Percentiles rank a stretch among this genome's conserved stretches.
These are phyloP conservation scores for Hedya salicella DNA, from an alignment of 2,888 invertebrate genomes.

Conservation along the genomic window DNA sequence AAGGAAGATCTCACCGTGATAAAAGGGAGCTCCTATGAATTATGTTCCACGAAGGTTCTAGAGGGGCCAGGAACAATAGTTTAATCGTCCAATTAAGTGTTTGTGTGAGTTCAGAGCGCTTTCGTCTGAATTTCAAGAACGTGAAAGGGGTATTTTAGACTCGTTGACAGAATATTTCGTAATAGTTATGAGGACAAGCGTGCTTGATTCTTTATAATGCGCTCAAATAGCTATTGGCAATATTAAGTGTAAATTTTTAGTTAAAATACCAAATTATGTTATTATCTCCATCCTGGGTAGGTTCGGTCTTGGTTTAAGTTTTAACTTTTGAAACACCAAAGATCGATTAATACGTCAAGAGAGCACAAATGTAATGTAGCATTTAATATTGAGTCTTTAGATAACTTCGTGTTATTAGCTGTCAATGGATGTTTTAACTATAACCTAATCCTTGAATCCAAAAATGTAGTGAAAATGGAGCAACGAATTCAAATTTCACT, in stretches of 20 bases:
- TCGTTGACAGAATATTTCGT: slow-evolving; percentile 12
- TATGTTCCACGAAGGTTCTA: slow-evolving; percentile 71
- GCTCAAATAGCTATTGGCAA: background rate
- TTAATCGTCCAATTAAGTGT: slow-evolving; percentile 83
- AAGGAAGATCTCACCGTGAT: slow-evolving; percentile 76
- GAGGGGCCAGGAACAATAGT: slow-evolving; percentile 79
- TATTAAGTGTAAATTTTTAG: background rate
- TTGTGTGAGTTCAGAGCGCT: slow-evolving; percentile 67
- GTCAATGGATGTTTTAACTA: background rate
- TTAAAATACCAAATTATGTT: background rate
- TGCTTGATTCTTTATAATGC: background rate
- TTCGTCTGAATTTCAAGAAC: slow-evolving; percentile 59
- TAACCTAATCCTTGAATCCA: background rate
- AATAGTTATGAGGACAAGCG: slow-evolving; percentile 8
- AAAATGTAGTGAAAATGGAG: background rate
- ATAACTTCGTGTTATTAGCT: too few relatives aligned
- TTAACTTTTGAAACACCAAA: too few relatives aligned
- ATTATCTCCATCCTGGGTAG: too few relatives aligned
- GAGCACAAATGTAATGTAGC: too few relatives aligned
- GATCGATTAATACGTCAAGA: too few relatives aligned
- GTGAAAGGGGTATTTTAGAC: slow-evolving; percentile 50
- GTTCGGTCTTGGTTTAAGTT: too few relatives aligned
- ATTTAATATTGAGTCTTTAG: too few relatives aligned
- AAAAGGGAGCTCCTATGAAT: slow-evolving; percentile 80
- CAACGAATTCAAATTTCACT: background rate